Evolutionary conservation across 1,140 invertebrate species (phyloP), one percentile per base, ranked within the genome.

Genomic region (Melanaphis sacchari): DNA sequence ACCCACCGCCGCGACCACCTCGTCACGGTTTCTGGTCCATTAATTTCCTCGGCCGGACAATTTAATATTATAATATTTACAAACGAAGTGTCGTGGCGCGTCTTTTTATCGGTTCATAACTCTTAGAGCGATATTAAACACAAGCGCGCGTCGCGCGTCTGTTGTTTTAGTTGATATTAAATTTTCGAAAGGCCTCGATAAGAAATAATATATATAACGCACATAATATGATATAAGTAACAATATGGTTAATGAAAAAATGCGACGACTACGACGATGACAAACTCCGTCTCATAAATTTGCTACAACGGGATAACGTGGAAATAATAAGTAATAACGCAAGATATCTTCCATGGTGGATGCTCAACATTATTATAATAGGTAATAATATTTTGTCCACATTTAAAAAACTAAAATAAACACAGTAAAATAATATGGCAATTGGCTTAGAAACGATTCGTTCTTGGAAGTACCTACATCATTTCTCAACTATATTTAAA

Each of bases 11-110:
- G 31, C 41, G 31, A 18, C 5, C 41, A 46, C 31, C 85, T 2
- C 36, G 46, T 21, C 84, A 26, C 22, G 46, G 90, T 91, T 66
- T 91, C 38, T 22, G 90, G 90, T 24, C 22, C 90, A 91, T 91
- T 91, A 91, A 76, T 91, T 91, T 91, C 40, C 38, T n/a, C 54
- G 36, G n/a, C 36, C 52, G 46, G 49, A 40, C 31, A 52, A 52
- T 89, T 89, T 89, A 52, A 89, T 52, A 52, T 36, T 46, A 21
- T 38, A 52, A 89, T 89, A 52, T 38, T 52, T 38, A 52, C 21
- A 24, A 5, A 24, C n/a, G 87, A 89, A 36, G 26, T 52, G n/a
- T 52, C 46, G 46, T 38, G n/a, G 87, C 46, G 87, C 1, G n/a
- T 52, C 8, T 54, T 89, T 89, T 89, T 89, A 54, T 89, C 49